Base-by-base conservation (phyloP, 2,797 vertebrate genomes). In the Chaenodraco wilsoni region DNA sequence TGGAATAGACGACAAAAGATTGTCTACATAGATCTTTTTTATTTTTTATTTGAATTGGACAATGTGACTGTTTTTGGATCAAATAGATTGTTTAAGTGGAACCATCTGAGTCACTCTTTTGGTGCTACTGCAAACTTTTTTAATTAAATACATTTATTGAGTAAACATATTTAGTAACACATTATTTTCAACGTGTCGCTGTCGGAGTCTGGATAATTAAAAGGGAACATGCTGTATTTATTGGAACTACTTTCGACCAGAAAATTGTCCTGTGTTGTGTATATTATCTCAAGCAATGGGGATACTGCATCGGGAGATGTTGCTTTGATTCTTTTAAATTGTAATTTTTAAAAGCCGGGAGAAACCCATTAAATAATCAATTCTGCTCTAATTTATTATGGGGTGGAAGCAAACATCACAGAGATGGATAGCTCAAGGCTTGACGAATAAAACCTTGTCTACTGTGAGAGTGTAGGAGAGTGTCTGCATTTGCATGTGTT, bases 241-340 rank as follows among this genome's bases (percentile, higher is more conserved):
- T 33, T 51, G 51, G 16, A 65, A 15, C n/a, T 60, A 6, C 40
- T 60, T 37, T 37, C 27, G 45, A 8, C 40, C 59, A 72, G 41
- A 45, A 33, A 41, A 16, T 45, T 33, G 37, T 55, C 9, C 41
- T 41, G 46, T 12, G 43, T 21, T 43, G 21, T 63, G 33, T 65
- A 48, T 44, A 19, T 78, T 55, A 62, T 50, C 15, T 55, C 14
- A 40, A 72, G 41, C 61, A 63, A n/a, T 58, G 8, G 40, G 27
- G 58, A 44, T 56, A 44, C 14, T 31, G 13, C 54, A 52, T 69
- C 56, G 65, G 65, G 55, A 62, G 63, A 72, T 74, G 49, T 56
- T 70, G 19, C 44, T 55, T 21, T n/a, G 65, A 11, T 46, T n/a
- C 59, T 40, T 59, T 68, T 54, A 19, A 1, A 23, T 60, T 40